Conservation (phyloP, 2,113 vertebrate genomes). For the Phrynosoma platyrhinos region DNA sequence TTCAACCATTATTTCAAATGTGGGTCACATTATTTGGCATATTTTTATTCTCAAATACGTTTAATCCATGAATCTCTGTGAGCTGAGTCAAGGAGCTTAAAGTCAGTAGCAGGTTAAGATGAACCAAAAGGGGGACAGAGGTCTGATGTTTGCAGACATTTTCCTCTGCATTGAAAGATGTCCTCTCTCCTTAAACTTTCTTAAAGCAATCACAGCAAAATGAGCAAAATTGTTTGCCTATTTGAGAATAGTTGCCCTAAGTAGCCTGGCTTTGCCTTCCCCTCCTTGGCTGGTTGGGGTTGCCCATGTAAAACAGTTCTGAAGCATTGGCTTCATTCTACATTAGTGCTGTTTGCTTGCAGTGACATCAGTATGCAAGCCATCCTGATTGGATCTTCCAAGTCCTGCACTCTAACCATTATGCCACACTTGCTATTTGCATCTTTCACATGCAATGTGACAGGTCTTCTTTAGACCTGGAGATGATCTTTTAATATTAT, state of each 20-base stretch:
- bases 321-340: not conserved
- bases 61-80: not conserved
- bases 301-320: not conserved
- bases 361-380: not conserved
- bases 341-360: not conserved
- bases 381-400: not conserved
- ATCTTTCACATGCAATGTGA: no score
- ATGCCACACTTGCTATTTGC: not conserved
- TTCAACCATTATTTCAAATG: constrained; percentile 44
- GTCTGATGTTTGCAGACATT: not conserved
- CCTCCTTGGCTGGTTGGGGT: not conserved
- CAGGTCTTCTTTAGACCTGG: no score
- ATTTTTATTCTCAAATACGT: constrained; percentile 42
- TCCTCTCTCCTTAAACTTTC: not conserved
- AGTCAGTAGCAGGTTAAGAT: not conserved
- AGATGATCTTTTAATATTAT: not conserved
- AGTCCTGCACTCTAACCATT: not conserved
- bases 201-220: not conserved
- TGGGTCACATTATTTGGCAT: constrained; percentile 30
- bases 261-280: not conserved
- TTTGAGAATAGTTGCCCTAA: not conserved
- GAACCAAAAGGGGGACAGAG: not conserved
- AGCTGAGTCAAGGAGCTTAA: not conserved
- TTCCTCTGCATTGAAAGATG: not conserved
- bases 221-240: not conserved